Percentiles rank a stretch among this genome's conserved stretches.
Evolutionary conservation across 2,113 vertebrate genomes (phyloP).

Genomic region (Hippocampus zosterae): DNA sequence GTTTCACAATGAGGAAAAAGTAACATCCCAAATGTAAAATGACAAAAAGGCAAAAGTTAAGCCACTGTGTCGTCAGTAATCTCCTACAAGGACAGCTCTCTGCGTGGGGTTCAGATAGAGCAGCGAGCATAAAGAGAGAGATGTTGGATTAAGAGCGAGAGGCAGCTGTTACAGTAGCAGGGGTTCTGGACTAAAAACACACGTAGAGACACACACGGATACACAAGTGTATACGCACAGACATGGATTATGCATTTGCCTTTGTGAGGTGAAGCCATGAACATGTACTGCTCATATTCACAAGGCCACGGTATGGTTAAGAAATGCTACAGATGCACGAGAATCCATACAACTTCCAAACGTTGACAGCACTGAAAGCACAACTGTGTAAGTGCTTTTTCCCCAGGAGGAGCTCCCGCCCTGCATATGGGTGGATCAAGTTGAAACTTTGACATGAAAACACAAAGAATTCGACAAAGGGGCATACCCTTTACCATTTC

Average conservation of each 20-base stretch:
- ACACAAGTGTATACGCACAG: background rate
- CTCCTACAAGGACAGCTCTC: constrained; percentile 16
- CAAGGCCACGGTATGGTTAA: too few species aligned
- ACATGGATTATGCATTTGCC: background rate
- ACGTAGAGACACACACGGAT: background rate
- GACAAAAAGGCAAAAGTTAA: background rate
- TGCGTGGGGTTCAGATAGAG: constrained; percentile 1
- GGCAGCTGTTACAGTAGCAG: constrained; percentile 46
- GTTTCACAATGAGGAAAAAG: background rate
- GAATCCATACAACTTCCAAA: too few species aligned
- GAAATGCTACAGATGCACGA: too few species aligned
- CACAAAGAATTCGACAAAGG: too few species aligned
- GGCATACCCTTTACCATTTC: too few species aligned
- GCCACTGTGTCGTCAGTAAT: constrained; percentile 4
- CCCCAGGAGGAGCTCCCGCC: too few species aligned
- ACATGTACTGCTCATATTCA: too few species aligned
- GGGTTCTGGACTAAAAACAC: constrained; percentile 24
- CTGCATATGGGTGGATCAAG: too few species aligned
- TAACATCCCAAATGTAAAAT: background rate
- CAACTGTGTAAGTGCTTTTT: too few species aligned
- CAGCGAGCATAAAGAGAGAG: background rate
- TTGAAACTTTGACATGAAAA: too few species aligned
- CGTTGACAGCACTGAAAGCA: too few species aligned
- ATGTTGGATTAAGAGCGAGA: constrained; percentile 25
- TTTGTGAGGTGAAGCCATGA: constrained; percentile 10